Base-by-base conservation (phyloP, 2,113 vertebrate genomes). In the Rhinoptilus africanus region DNA sequence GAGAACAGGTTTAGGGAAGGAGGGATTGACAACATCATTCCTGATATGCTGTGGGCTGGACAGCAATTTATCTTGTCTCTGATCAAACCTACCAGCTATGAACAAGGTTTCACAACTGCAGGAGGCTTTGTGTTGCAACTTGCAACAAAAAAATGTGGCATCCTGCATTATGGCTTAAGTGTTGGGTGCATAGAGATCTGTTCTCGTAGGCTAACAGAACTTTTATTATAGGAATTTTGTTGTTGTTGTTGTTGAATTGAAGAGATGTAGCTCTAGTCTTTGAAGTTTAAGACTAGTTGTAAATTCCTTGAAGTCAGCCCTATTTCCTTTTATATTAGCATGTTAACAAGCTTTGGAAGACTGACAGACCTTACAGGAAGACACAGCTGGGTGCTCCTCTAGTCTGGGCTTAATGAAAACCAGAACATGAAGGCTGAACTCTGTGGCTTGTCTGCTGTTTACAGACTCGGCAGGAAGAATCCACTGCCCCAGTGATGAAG, bases 211-310 rank as follows among this genome's bases (percentile, higher is more conserved):
- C 85, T 43, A 81, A 51, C 60, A 86, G 62, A 91, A 76, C 67
- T 95, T 97, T 97, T 96, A 94, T 88, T 45, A 83, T 64, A 67
- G 82, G 21, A 78, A 91, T 94, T 89, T 73, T 53, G 35, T 84
- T 94, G 86, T 93, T 86, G 95, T 89, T 94, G 92, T 89, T 93
- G 87, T 73, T 85, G 83, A 62, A 85, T 67, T 71, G 93, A 93
- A 90, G 91, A 92, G 93, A 97, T 79, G 93, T 37, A 93, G 91
- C 94, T 95, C 77, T 48, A 41, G 88, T 94, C 98, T 98, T 98
- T 98, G 98, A 98, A 98, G 98, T 98, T 98, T 97, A 98, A 98
- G 96, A 97, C 97, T 97, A 97, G 98, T 98, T 98, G 98, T 98
- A 98, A 98, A 98, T 98, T 98, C 97, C 98, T 98, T 98, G 98